A percentile compares a stretch with the other conserved stretches of the same genome.
Evolutionary conservation across 2,888 invertebrate species (phyloP).

Genomic region (Homarus gammarus): DNA sequence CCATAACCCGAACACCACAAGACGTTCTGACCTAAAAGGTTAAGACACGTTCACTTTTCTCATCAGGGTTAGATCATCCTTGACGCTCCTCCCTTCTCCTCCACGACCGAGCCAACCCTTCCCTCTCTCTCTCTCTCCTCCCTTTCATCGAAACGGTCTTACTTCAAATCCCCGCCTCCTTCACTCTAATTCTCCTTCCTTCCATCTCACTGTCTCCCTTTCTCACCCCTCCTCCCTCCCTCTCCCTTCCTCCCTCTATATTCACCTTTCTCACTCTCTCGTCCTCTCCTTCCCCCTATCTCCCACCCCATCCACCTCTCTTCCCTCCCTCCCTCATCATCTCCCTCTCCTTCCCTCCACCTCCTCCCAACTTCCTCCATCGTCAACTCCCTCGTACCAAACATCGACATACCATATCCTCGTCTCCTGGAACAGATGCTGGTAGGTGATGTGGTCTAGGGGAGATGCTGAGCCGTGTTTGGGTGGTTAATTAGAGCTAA

Average conservation of each 20-base stretch:
- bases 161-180: background rate
- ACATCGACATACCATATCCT: background rate
- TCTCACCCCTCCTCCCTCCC: slow-evolving; percentile 9
- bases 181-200: background rate
- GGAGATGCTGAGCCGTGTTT: background rate
- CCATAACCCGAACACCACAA: too few species aligned
- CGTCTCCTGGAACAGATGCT: slow-evolving; percentile 4
- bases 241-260: background rate
- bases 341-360: background rate
- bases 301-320: slow-evolving; percentile 8
- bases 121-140: too few species aligned
- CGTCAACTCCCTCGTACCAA: too few species aligned
- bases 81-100: too few species aligned
- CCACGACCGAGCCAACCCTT: too few species aligned
- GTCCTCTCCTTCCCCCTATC: too few species aligned
- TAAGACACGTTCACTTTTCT: too few species aligned
- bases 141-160: background rate
- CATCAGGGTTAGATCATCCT: too few species aligned
- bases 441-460: background rate
- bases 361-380: background rate
- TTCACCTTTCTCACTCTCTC: too few species aligned
- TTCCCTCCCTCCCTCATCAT: background rate
- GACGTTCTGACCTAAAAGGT: too few species aligned
- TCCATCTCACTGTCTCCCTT: slow-evolving; percentile 27
- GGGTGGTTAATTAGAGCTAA: background rate